Base-by-base conservation (phyloP, 2,888 invertebrate species). In the Boloria euphrosyne region DNA sequence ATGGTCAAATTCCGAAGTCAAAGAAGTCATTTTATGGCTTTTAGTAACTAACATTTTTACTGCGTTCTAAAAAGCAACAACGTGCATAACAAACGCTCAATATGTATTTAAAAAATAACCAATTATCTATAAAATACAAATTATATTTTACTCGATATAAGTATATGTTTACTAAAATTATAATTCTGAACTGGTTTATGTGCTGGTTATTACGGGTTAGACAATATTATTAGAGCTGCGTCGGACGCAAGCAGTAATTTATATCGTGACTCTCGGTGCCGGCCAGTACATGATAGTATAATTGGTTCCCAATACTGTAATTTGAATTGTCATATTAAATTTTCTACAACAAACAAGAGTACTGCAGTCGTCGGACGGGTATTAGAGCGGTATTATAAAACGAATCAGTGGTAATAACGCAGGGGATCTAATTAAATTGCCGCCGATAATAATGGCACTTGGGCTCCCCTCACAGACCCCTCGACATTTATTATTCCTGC, bases 341-440 rank as follows among this genome's bases (percentile, higher is more conserved):
- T 73, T 69, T 71, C 70, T 73, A 73, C 73, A 76, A 75, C 76
- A 76, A 78, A 81, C 78, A 78, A 67, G 71, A 71, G 75, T 70
- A 74, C 64, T 81, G 78, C 79, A 78, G 72, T 77, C 73, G 76
- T 71, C 70, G 78, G 79, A 74, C 78, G 77, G 81, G 78, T 85
- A 86, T 89, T 86, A 89, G 84, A 83, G 80, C 80, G 82, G 84
- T 81, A 88, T 89, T 91, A 87, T 85, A 87, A 86, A 88, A 86
- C 83, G 88, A 90, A 90, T 91, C 90, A 88, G 87, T 85, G 86
- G 89, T 88, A 89, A 87, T 91, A 90, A 85, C 83, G 85, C 80
- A 83, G 88, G 89, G 90, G 87, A 86, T 90, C 88, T 91, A 92
- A 92, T 92, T 92, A 90, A 92, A 92, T 91, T 90, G 90, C 89